Evolutionary conservation across 2,797 vertebrate genomes (phyloP).

Genomic region (Neomorphus geoffroyi): DNA sequence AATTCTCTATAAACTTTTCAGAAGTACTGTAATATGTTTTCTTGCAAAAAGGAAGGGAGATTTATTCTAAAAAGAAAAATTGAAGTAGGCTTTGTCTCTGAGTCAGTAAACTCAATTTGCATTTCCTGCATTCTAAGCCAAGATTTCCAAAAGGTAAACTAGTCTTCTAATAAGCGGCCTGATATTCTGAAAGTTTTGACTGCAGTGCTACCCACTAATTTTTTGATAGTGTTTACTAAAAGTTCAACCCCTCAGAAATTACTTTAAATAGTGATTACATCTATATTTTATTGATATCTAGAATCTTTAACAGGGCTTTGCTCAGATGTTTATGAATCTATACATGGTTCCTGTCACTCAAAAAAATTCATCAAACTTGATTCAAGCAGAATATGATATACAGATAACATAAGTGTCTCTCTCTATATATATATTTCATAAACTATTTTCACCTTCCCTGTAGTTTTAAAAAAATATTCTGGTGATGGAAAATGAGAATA

Average conservation of each 20-base stretch:
- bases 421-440: not conserved
- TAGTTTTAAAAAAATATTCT: not conserved
- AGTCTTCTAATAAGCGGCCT: not conserved
- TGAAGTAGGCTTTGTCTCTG: not conserved
- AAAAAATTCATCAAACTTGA: not conserved
- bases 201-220: not conserved
- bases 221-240: not conserved
- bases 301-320: not conserved
- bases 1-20: not conserved
- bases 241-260: not conserved
- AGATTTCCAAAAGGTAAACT: not conserved
- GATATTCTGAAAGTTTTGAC: not conserved
- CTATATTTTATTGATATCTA: not conserved
- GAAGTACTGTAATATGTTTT: not conserved
- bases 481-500: not conserved
- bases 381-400: not conserved
- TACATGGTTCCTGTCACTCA: not conserved
- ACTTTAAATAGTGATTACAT: not conserved
- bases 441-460: fast-evolving
- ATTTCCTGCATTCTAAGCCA: not conserved
- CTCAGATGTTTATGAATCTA: not conserved
- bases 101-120: not conserved
- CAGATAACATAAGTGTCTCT: not conserved
- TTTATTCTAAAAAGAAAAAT: not conserved
- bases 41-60: not conserved